phyloP scores from a whole-genome alignment of 2,113 vertebrate species.

The Neodon shergylaensis region DNA sequence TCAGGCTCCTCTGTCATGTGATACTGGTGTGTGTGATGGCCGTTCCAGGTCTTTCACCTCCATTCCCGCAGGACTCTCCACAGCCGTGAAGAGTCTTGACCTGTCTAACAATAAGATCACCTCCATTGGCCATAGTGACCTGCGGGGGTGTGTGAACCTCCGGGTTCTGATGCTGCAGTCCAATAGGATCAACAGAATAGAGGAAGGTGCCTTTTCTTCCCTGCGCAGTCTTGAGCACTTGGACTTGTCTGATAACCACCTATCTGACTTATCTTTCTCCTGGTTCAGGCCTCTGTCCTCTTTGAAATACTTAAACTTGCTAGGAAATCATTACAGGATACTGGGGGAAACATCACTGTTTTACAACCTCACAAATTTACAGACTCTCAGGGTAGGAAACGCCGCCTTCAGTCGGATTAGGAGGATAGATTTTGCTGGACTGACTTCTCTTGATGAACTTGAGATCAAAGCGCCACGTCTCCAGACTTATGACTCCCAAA shows the following conservation, averaged over 20 bases:
- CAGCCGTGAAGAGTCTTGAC: conserved; percentile 77
- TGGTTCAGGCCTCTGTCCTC: conserved; percentile 88
- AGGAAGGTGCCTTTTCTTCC: conserved; percentile 81
- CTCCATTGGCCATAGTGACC: conserved; percentile 79
- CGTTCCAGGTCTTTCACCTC: conserved; percentile 72
- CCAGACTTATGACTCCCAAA: conserved; percentile 75
- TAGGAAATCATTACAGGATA: conserved; percentile 85
- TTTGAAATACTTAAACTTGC: conserved; percentile 86
- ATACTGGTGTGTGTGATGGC: conserved; percentile 82
- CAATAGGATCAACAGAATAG: conserved; percentile 84
- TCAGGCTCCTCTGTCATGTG: conserved; percentile 74
- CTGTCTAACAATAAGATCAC: conserved; percentile 87
- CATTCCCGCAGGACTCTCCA: conserved; percentile 81
- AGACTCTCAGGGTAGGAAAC: conserved; percentile 85
- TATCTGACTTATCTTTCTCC: conserved; percentile 80
- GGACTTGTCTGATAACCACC: conserved; percentile 88
- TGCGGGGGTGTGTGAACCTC: conserved; percentile 82
- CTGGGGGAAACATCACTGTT: conserved; percentile 86
- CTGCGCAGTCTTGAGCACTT: conserved; percentile 85
- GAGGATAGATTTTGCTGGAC: conserved; percentile 84
- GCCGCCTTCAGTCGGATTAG: conserved; percentile 67
- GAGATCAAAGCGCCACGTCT: conserved; percentile 83
- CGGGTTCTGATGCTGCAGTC: conserved; percentile 80
- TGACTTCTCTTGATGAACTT: conserved; percentile 83
- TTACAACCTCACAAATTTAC: conserved; percentile 82